Base-by-base conservation (phyloP, 2,888 invertebrate species). In the Catocala sponsa region DNA sequence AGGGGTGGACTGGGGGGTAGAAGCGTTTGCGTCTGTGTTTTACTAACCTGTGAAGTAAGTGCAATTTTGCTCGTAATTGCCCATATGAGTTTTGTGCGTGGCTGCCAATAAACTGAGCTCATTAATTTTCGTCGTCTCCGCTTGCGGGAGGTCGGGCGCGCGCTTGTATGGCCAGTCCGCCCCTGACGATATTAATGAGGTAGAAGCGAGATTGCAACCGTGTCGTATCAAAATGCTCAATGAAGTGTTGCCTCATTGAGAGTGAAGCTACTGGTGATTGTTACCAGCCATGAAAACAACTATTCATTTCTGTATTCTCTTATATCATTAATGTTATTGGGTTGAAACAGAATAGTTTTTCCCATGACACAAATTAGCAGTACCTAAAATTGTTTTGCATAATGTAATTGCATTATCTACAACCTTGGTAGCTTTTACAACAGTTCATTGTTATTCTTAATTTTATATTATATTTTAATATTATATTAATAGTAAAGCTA, bases 161-260 rank as follows among this genome's bases (percentile, higher is more conserved):
- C 93, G 94, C 91, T 94, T 94, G 95, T 94, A 95, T 92, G 95
- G 94, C 95, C 95, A 94, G 94, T 95, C 95, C 93, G 92, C 94
- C 94, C 95, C 95, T 95, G 95, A 94, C 94, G 93, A 94, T 94
- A 93, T 94, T 93, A 94, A 94, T 93, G 94, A 94, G 93, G 90
- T 94, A 94, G 92, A 94, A 94, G 94, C 94, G 91, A 91, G 82
- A 88, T 94, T 94, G 94, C 94, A 93, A 89, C 84, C 87, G 92
- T 94, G 93, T 94, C 77, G 80, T 86, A 90, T 86, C 82, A 88
- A 89, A 90, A 89, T 90, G 87, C 87, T 87, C 89, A 90, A 90
- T 87, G 89, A 88, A 86, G 86, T 86, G 82, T 87, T 78, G 74
- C 88, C 83, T 84, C 90, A 87, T 87, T 85, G 87, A 90, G 84